These are phyloP conservation scores for Endotricha flammealis DNA, from an alignment of 2,888 invertebrate genomes.

Conservation along the genomic window DNA sequence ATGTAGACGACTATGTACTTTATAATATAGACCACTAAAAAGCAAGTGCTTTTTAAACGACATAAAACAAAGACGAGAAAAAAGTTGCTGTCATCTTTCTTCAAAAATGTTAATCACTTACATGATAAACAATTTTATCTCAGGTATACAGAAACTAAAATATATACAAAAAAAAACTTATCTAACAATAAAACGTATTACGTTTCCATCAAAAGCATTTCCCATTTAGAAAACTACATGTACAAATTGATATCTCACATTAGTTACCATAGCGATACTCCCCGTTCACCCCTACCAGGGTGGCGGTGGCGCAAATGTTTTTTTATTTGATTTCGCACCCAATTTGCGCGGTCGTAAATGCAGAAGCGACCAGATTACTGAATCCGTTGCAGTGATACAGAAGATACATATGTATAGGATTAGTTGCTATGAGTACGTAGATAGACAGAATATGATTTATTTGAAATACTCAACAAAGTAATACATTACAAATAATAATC, in stretches of 20 bases:
- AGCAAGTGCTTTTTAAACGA: neutral
- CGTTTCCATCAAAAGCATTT: neutral
- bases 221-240: neutral
- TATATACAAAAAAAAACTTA: neutral
- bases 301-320: slow-evolving; percentile 53
- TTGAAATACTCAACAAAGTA: too few relatives aligned
- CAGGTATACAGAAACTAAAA: too few relatives aligned
- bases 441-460: too few relatives aligned
- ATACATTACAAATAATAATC: too few relatives aligned
- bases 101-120: neutral
- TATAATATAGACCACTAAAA: neutral
- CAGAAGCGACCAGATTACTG: slow-evolving; percentile 49
- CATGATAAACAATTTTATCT: slow-evolving; percentile 5
- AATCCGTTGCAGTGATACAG: slow-evolving; percentile 15
- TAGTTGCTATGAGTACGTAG: too few relatives aligned
- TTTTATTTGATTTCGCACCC: slow-evolving; percentile 73
- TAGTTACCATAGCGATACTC: slow-evolving; percentile 27
- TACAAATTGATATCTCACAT: slow-evolving; percentile 9
- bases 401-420: neutral
- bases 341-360: slow-evolving; percentile 54
- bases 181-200: neutral
- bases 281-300: slow-evolving; percentile 27
- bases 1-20: too few relatives aligned
- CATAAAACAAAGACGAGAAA: too few relatives aligned
- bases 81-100: too few relatives aligned